Evolutionary conservation across 2,888 invertebrate species (phyloP).

Genomic region (Labia minor): DNA sequence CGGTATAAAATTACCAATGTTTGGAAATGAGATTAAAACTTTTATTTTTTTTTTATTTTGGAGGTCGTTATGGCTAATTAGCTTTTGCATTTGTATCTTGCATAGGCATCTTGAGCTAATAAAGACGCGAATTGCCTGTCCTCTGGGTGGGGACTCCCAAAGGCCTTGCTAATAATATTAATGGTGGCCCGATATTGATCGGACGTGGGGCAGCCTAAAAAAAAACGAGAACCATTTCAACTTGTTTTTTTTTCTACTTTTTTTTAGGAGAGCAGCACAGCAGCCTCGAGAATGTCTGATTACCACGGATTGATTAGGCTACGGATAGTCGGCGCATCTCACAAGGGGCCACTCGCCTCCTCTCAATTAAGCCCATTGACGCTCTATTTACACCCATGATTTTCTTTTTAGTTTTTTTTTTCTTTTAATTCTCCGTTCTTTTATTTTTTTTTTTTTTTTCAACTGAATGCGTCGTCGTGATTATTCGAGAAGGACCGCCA

Average conservation of each 20-base stretch:
- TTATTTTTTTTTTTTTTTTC: not conserved
- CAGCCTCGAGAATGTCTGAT: slow-evolving; percentile 8
- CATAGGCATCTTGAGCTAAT: slow-evolving; percentile 1
- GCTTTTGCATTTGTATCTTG: not conserved
- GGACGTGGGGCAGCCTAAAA: not conserved
- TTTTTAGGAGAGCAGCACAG: not conserved
- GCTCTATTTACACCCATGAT: not conserved
- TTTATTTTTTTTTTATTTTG: too few relatives aligned
- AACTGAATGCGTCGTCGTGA: not conserved
- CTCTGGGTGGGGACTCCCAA: not conserved
- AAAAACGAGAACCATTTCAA: not conserved
- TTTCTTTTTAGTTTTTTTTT: not conserved
- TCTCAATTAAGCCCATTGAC: not conserved
- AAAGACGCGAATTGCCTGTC: slow-evolving; percentile 1
- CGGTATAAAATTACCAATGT: too few relatives aligned
- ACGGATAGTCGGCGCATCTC: not conserved
- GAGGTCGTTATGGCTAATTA: not conserved
- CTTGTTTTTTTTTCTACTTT: not conserved
- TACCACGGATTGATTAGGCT: slow-evolving; percentile 1
- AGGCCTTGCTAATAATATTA: slow-evolving; percentile 1
- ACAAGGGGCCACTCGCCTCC: not conserved
- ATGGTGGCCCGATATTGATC: not conserved
- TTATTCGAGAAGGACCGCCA: not conserved
- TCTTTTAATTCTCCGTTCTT: too few relatives aligned
- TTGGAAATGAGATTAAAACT: too few relatives aligned